phyloP scores from a whole-genome alignment of 92 coral and sea anemone genomes.

The Muricea muricata region DNA sequence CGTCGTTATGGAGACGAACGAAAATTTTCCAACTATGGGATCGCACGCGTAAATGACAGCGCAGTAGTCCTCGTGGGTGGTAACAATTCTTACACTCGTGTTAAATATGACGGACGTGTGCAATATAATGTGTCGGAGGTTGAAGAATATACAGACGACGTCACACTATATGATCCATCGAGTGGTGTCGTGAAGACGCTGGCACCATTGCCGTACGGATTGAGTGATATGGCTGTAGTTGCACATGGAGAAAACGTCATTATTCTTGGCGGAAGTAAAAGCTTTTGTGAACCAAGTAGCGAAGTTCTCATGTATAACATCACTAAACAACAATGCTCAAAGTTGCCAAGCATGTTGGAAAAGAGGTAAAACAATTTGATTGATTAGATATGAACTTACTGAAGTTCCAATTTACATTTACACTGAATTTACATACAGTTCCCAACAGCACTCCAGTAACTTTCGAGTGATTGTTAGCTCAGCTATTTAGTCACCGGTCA shows the following conservation, averaged over 20 bases:
- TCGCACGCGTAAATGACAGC: background rate
- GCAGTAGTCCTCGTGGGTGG: background rate
- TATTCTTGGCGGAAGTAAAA: slow-evolving; percentile 2
- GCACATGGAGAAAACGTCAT: slow-evolving; percentile 11
- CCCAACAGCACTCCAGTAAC: too few relatives aligned
- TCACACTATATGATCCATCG: background rate
- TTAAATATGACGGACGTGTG: too few relatives aligned
- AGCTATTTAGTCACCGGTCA: too few relatives aligned
- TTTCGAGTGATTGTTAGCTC: too few relatives aligned
- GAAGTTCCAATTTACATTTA: too few relatives aligned
- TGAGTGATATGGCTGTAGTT: slow-evolving; percentile 21
- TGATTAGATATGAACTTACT: too few relatives aligned
- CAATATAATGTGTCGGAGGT: too few relatives aligned
- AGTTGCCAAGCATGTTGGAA: slow-evolving; percentile 77
- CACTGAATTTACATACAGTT: too few relatives aligned
- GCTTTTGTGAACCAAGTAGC: background rate
- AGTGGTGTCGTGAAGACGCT: background rate
- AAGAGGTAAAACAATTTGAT: slow-evolving; percentile 48
- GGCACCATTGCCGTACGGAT: background rate
- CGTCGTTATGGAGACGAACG: background rate
- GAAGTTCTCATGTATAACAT: slow-evolving; percentile 55
- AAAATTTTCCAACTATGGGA: background rate
- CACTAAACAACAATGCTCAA: slow-evolving; percentile 72
- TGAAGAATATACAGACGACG: too few relatives aligned
- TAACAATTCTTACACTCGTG: too few relatives aligned